These are phyloP conservation scores for Acanthiza pusilla DNA, from an alignment of 2,797 vertebrate genomes.

Conservation along the genomic window DNA sequence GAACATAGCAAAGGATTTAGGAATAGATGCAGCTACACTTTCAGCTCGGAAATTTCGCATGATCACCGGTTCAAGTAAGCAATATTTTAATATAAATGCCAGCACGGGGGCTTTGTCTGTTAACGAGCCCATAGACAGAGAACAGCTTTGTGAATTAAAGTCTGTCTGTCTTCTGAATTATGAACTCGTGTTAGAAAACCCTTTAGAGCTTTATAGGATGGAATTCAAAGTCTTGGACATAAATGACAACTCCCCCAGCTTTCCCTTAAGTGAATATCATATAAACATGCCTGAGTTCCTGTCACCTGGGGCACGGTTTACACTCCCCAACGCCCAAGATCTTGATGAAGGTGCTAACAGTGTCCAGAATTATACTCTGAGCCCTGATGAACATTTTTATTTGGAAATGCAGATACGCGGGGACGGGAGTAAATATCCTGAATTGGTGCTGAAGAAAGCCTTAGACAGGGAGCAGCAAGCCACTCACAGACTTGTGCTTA, in stretches of 20 bases:
- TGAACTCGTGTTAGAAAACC: constrained; percentile 75
- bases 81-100: constrained; percentile 76
- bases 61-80: constrained; percentile 68
- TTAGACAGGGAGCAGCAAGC: constrained; percentile 78
- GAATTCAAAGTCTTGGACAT: constrained; percentile 74
- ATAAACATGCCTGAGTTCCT: constrained; percentile 76
- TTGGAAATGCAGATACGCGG: constrained; percentile 59
- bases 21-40: constrained; percentile 67
- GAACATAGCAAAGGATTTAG: constrained; percentile 73
- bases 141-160: constrained; percentile 70
- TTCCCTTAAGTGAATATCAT: constrained; percentile 65
- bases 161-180: constrained; percentile 69
- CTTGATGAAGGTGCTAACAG: constrained; percentile 75
- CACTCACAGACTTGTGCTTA: constrained; percentile 68
- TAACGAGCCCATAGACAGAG: constrained; percentile 73
- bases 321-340: constrained; percentile 72
- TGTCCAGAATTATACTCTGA: constrained; percentile 72
- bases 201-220: constrained; percentile 76
- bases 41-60: constrained; percentile 75
- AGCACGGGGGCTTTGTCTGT: constrained; percentile 73
- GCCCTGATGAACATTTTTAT: constrained; percentile 67
- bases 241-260: constrained; percentile 76
- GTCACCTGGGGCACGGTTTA: constrained; percentile 70
- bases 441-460: constrained; percentile 76
- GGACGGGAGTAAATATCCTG: constrained; percentile 74